These are phyloP conservation scores for Mohoua ochrocephala DNA, from an alignment of 2,113 vertebrate species.

Conservation along the genomic window DNA sequence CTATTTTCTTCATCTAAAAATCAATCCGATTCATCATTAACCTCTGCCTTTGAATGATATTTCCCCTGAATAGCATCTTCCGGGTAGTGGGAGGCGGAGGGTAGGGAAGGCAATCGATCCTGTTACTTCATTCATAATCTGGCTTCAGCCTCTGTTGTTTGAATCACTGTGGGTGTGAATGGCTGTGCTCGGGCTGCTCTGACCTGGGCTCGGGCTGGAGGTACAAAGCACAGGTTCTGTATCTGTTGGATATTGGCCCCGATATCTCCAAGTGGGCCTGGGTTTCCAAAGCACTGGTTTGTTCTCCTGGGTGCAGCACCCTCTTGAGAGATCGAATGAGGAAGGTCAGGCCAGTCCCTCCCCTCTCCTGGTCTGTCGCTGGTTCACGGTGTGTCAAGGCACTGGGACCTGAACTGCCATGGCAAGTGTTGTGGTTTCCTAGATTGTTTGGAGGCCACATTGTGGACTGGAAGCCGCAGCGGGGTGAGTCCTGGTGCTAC, in stretches of 20 bases:
- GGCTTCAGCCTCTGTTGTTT: background rate
- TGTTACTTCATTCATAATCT: constrained; percentile 17
- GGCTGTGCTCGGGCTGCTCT: background rate
- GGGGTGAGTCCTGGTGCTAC: background rate
- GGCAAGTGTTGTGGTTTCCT: background rate
- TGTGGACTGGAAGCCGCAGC: background rate
- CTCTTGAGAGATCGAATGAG: background rate
- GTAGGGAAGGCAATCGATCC: background rate
- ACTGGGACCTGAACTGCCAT: background rate
- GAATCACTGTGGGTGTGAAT: background rate
- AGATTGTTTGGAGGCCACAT: background rate
- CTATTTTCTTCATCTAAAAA: background rate
- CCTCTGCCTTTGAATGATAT: background rate
- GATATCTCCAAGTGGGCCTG: background rate
- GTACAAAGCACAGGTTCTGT: background rate
- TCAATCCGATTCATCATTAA: constrained; percentile 17
- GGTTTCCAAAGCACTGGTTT: background rate
- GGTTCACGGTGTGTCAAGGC: background rate
- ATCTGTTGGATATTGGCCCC: background rate
- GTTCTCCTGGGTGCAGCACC: background rate
- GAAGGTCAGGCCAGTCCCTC: background rate
- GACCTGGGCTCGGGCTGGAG: accelerated
- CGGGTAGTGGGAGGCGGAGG: background rate
- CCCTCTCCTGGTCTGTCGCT: background rate
- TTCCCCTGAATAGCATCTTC: constrained; percentile 24